Percentiles rank a stretch among this genome's conserved stretches.
Conservation (phyloP, 2,888 invertebrate genomes). For the Dusona sp. region DNA sequence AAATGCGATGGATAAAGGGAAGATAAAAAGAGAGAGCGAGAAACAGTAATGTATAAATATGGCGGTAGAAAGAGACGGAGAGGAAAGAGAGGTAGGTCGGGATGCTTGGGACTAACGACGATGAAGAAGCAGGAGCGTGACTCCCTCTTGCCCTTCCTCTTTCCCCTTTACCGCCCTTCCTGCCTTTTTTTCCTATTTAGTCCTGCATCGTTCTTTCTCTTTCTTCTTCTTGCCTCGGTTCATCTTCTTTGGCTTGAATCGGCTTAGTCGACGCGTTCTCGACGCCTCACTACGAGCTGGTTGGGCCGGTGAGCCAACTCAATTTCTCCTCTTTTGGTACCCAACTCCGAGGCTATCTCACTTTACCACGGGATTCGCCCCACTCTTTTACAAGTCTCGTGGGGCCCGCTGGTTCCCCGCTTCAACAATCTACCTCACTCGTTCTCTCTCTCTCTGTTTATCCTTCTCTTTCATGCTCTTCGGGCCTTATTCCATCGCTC, state of each 20-base stretch:
- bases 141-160: conserved; percentile 64
- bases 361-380: conserved; percentile 64
- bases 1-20: conserved; percentile 59
- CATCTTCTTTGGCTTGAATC: conserved; percentile 64
- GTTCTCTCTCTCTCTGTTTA: conserved; percentile 24
- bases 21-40: conserved; percentile 30
- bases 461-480: conserved; percentile 47
- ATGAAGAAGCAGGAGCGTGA: conserved; percentile 70
- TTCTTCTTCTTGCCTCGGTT: conserved; percentile 45
- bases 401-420: conserved; percentile 55
- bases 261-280: conserved; percentile 66
- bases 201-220: conserved; percentile 31
- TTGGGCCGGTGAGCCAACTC: conserved; percentile 77
- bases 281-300: conserved; percentile 61
- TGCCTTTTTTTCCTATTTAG: conserved; percentile 30
- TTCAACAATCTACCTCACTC: conserved; percentile 32
- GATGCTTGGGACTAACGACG: conserved; percentile 71
- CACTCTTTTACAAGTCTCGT: conserved; percentile 55
- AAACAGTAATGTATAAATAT: conserved; percentile 56
- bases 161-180: conserved; percentile 50
- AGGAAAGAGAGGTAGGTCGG: conserved; percentile 67
- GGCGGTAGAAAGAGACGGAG: conserved; percentile 55
- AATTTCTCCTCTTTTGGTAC: conserved; percentile 83
- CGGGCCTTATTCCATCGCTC: conserved; percentile 51
- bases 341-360: conserved; percentile 74